Evolutionary conservation across 2,797 vertebrate genomes (phyloP), one percentile per base, ranked within the genome.

Genomic region (Taeniopygia guttata): DNA sequence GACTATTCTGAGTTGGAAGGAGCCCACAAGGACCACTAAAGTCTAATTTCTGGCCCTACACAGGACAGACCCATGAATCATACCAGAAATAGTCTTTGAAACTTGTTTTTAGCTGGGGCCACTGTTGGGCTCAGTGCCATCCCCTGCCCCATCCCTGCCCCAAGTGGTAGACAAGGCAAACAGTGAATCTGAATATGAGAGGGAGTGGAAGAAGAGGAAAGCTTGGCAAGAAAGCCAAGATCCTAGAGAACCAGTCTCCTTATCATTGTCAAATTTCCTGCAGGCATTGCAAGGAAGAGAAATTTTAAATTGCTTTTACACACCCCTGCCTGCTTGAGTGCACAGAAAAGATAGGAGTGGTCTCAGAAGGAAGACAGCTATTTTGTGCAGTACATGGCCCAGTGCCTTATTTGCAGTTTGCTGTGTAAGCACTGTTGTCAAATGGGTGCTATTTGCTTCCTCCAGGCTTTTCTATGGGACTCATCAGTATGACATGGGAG

Each of bases 321-420:
- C 46, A 83, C 27, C 58, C 42, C 38, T 89, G 73, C 34, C 84
- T 86, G 87, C 87, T 72, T 58, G 73, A 94, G 49, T 75, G 73
- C 76, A 64, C 78, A 78, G 75, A 77, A 77, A 78, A 87, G 73
- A 48, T 45, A 54, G 73, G 90, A 84, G 12, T 42, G 60, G 30
- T 59, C 87, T 96, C 63, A 66, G 74, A 84, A 93, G 55, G n/a
- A 69, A 46, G 85, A 30, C 64, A 93, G 82, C 56, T 68, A 32
- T 80, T 91, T 74, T 87, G 85, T 92, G 80, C 72, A 49, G 27
- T 68, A 30, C 42, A 46, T 84, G 84, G 56, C 84, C 84, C 69
- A 45, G 18, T n/a, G 75, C 42, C 60, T 93, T 87, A n/a, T 83
- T 91, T 94, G 72, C 87, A 85, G 89, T 85, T 87, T 93, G 82